phyloP scores from a whole-genome alignment of 2,113 vertebrate genomes.

The Etia nguti region DNA sequence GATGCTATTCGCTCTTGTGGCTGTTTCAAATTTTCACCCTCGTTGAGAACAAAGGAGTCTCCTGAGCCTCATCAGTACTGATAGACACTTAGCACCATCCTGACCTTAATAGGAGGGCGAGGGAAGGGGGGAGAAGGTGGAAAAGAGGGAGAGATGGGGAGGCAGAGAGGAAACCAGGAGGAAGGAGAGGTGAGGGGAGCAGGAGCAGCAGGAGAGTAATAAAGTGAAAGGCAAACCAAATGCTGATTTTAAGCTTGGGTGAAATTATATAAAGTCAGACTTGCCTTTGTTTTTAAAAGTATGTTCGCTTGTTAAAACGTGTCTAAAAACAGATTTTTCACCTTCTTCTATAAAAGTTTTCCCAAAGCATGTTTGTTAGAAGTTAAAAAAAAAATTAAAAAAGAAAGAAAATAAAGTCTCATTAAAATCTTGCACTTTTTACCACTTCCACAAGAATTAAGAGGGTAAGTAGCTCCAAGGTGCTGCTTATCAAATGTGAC shows the following conservation, averaged over 20 bases:
- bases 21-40: conserved; percentile 65
- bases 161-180: not conserved
- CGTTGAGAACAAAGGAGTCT: conserved; percentile 67
- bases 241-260: not conserved
- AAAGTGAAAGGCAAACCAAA: not conserved
- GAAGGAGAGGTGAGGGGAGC: not conserved
- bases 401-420: not conserved
- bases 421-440: not conserved
- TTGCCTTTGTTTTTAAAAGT: not conserved
- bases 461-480: not conserved
- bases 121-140: not conserved
- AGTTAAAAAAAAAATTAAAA: not conserved
- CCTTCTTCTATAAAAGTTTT: not conserved
- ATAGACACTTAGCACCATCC: conserved; percentile 71
- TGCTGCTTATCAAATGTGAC: not conserved
- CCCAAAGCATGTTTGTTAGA: not conserved
- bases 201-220: not conserved
- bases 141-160: not conserved
- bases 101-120: conserved; percentile 55
- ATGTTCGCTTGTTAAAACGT: not conserved
- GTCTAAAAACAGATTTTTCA: not conserved
- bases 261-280: not conserved
- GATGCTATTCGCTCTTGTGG: conserved; percentile 48
- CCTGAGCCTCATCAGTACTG: conserved; percentile 63
- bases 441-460: not conserved